phyloP scores from a whole-genome alignment of 2,797 vertebrate species.

The Siniperca undulata region DNA sequence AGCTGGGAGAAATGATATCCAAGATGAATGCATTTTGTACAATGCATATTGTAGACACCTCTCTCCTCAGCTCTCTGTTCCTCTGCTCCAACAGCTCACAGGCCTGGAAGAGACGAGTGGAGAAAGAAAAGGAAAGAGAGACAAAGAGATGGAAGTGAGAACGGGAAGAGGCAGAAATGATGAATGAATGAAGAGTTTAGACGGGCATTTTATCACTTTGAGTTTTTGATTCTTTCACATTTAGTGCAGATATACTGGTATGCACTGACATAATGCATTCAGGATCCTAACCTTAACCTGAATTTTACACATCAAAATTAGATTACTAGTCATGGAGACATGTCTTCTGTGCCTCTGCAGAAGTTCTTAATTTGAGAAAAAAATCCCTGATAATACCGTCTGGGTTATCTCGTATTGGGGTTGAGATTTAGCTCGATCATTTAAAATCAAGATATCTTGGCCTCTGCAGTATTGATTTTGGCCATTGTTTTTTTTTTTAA shows the following conservation, averaged over 20 bases:
- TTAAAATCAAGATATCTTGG: not conserved
- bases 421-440: not conserved
- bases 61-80: conserved; percentile 89
- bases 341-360: not conserved
- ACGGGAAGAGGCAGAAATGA: not conserved
- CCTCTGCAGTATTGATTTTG: not conserved
- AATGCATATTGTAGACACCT: conserved; percentile 71
- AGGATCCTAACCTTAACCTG: no score
- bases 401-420: not conserved
- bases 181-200: not conserved
- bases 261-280: not conserved
- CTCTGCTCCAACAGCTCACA: conserved; percentile 92
- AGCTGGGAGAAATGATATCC: not conserved
- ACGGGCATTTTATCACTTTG: not conserved
- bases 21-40: no score
- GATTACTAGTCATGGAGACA: no score
- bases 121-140: not conserved
- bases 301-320: not conserved
- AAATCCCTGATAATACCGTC: not conserved
- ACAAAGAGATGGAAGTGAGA: not conserved
- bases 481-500: not conserved
- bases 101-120: conserved; percentile 79
- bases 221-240: not conserved
- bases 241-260: not conserved
- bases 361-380: not conserved